Base-by-base conservation (phyloP, 2,888 invertebrate genomes). In the Phalera bucephala region DNA sequence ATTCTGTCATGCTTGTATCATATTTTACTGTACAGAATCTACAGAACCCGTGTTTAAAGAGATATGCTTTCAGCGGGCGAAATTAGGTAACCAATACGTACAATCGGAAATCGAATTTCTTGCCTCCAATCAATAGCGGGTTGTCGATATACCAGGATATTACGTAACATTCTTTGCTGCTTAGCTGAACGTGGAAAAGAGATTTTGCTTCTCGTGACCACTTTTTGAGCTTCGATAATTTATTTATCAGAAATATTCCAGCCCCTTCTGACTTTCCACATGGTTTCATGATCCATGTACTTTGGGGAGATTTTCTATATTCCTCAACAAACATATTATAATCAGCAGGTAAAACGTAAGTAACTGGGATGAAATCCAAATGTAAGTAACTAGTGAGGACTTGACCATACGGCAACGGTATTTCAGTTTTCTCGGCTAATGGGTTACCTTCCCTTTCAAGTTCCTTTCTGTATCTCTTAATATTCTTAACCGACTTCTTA, bases 271-370 rank as follows among this genome's bases (percentile, higher is more conserved):
- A n/a, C n/a, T n/a, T n/a, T n/a, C n/a, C n/a, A n/a, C n/a, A n/a
- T n/a, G n/a, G n/a, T n/a, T n/a, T n/a, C n/a, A n/a, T n/a, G n/a
- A n/a, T n/a, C n/a, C n/a, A n/a, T n/a, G 98, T 98, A 52, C 96
- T 96, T 64, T 96, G 95, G 0, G 98, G 97, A 36, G 95, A 95
- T 77, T 97, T n/a, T n/a, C n/a, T n/a, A n/a, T n/a, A n/a, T n/a
- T n/a, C n/a, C n/a, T n/a, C n/a, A n/a, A n/a, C n/a, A 79, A 98
- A 98, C 93, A 98, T 94, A 71, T 98, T 98, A 77, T 98, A 98
- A 80, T 99, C 98, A 26, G 97, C 96, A 1, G 98, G 98, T 35
- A 99, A 85, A 29, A 98, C 96, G 76, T 96, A 99, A 0, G 98
- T 99, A 3, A 96, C 93, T 0, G 98, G 98, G 55, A 99, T 95